Conservation (phyloP, 53 echinoderm and acorn worm genomes). For the Paelopatides confundens region DNA sequence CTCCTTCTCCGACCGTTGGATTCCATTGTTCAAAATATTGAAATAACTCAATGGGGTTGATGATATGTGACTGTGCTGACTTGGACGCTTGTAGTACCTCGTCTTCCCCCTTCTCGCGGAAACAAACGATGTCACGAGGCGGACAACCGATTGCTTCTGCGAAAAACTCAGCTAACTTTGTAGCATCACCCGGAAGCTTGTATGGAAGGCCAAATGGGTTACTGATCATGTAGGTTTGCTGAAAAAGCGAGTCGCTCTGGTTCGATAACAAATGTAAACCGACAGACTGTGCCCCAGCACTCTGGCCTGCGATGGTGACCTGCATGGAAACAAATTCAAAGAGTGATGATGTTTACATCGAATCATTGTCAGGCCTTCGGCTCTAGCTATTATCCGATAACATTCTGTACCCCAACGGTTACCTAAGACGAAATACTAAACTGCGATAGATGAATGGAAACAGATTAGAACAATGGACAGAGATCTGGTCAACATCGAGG, state of each 20-base stretch:
- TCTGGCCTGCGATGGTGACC: constrained; percentile 64
- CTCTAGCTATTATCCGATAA: no score
- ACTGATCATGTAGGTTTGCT: constrained; percentile 59
- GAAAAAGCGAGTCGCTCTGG: constrained; percentile 48
- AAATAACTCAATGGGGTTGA: constrained; percentile 26
- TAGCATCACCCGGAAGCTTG: constrained; percentile 36
- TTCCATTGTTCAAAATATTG: constrained; percentile 41
- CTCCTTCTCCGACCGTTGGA: constrained; percentile 44
- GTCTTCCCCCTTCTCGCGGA: constrained; percentile 22
- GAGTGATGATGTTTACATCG: no score
- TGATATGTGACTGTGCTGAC: background rate
- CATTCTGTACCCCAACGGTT: constrained; percentile 58
- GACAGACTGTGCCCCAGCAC: constrained; percentile 61
- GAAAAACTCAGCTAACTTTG: constrained; percentile 38
- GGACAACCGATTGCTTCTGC: constrained; percentile 57
- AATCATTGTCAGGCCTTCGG: no score
- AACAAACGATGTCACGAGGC: constrained; percentile 33
- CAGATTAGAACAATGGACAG: no score
- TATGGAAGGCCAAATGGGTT: constrained; percentile 61
- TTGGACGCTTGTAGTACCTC: constrained; percentile 3
- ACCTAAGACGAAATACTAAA: constrained; percentile 43
- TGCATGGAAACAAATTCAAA: background rate
- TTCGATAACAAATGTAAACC: constrained; percentile 46
- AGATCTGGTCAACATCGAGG: no score
- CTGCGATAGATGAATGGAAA: no score